Evolutionary conservation across 2,888 invertebrate genomes (phyloP).

Genomic region (Bedellia somnulentella): DNA sequence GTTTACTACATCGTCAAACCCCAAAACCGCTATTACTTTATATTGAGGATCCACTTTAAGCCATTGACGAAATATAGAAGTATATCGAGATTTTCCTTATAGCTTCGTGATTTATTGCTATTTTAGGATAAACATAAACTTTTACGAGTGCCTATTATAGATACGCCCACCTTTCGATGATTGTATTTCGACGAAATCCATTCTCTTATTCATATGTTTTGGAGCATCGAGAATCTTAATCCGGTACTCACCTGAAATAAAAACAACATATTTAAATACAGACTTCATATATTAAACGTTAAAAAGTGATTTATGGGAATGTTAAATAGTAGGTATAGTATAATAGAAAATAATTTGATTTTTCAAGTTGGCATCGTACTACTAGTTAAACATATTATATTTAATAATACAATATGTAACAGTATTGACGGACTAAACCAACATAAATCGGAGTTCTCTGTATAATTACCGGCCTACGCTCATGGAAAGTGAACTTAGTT

Average conservation of each 20-base stretch:
- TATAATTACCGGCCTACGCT: conserved; percentile 50
- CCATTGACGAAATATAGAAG: no score
- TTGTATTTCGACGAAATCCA: no score
- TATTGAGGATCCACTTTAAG: no score
- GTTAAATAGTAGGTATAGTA: no score
- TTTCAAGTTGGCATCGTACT: no score
- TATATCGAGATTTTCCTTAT: not conserved
- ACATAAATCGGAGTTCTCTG: conserved; percentile 29
- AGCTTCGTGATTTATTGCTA: not conserved
- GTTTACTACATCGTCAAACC: no score
- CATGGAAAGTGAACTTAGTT: conserved; percentile 39
- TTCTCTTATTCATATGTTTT: not conserved
- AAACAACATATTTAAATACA: not conserved
- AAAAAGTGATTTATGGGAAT: no score
- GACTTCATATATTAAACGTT: no score
- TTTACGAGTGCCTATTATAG: not conserved
- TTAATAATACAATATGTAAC: no score
- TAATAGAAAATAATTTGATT: no score
- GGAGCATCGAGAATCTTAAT: not conserved
- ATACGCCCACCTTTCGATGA: not conserved
- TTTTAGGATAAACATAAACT: not conserved
- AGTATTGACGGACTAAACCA: conserved; percentile 18
- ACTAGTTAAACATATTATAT: no score
- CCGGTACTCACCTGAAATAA: not conserved
- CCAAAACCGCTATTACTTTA: no score